Evolutionary conservation across 2,888 invertebrate species (phyloP), one percentile per base, ranked within the genome.

Genomic region (Daptonema setosum): DNA sequence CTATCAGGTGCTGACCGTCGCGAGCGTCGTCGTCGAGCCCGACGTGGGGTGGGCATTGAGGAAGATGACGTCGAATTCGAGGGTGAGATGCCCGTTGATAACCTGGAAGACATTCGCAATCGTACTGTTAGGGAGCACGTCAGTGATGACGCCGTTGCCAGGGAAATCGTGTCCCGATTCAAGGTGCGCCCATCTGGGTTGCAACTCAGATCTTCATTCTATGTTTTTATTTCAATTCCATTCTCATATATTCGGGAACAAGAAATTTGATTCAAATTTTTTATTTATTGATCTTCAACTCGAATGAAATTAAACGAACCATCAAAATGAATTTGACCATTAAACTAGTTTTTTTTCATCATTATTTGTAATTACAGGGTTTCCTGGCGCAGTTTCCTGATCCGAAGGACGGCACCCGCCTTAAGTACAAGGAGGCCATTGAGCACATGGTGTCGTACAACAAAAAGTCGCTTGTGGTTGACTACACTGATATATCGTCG

Each of bases 31-130:
- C 8, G 17, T 35, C 35, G 35, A n/a, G n/a, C n/a, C n/a, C 45
- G 45, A 5, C 45, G 45, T 3, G 22, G 8, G n/a, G n/a, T 5
- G 14, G n/a, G 45, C 11, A 3, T 22, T 45, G 45, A 3, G n/a
- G 17, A 45, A 14, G 45, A 45, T 17, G 45, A 45, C 45, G 45
- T n/a, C 3, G 3, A 17, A 22, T 14, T 45, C 3, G n/a, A 74
- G 87, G 90, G 56, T 14, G 66, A 67, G 2, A 60, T 68, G 41
- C 65, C 65, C 11, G 91, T 99, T 61, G 95, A 97, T 72, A 95
- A 93, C 74, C 75, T 97, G 35, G 95, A 95, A 71, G 95, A 99
- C 66, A 91, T 90, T 3, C 88, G 91, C 70, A 97, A 95, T 0
- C 83, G 91, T 69, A 79, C 85, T 0, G 83, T 87, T 1, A 83